Percentiles rank a stretch among this genome's conserved stretches.
Evolutionary conservation across 2,113 vertebrate genomes (phyloP).

Genomic region (Siniperca chuatsi): DNA sequence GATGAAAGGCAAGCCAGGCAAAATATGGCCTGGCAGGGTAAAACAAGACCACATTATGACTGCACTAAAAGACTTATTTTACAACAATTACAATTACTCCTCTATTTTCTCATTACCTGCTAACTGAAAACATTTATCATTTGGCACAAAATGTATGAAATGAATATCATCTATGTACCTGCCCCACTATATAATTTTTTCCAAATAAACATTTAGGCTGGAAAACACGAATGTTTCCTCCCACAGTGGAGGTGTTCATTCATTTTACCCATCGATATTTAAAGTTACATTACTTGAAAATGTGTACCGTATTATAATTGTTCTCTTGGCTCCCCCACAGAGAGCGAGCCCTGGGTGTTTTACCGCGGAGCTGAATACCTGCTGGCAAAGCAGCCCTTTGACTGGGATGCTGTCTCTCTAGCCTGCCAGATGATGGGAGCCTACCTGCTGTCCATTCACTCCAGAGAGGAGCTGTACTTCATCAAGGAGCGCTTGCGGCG

Average conservation of each 20-base stretch:
- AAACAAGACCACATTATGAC: neutral
- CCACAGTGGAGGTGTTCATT: neutral
- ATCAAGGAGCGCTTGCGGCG: conserved; percentile 87
- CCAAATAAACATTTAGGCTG: no score
- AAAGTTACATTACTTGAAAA: neutral
- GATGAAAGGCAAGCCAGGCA: neutral
- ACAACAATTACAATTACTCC: no score
- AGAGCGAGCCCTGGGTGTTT: conserved; percentile 91
- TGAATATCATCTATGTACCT: no score
- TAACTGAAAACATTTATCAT: neutral
- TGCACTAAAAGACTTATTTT: neutral
- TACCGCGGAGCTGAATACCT: conserved; percentile 91
- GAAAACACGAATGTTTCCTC: no score
- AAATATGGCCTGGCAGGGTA: neutral
- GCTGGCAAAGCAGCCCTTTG: conserved; percentile 81
- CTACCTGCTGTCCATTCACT: conserved; percentile 88
- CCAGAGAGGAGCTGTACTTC: conserved; percentile 89
- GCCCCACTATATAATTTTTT: no score
- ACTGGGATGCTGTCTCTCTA: conserved; percentile 87
- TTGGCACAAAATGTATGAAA: neutral
- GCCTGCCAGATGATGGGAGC: conserved; percentile 90
- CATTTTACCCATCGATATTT: neutral
- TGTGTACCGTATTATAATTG: neutral
- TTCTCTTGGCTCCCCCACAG: conserved; percentile 75
- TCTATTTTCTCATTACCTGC: neutral